Percentiles rank a stretch among this genome's conserved stretches.
Conservation (phyloP, 2,888 invertebrate species). For the Axea sp. region DNA sequence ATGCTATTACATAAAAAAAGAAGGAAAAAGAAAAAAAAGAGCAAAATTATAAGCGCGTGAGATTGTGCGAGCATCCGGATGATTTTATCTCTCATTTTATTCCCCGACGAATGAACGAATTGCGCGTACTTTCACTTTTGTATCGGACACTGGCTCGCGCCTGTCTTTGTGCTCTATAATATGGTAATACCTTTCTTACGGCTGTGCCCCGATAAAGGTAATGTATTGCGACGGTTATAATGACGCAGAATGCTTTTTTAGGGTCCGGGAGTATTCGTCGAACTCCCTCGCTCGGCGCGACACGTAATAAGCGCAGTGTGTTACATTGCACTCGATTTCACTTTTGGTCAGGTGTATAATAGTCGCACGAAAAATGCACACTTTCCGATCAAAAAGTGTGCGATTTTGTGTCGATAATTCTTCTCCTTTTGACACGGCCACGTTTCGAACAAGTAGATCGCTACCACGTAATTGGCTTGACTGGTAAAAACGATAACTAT, state of each 20-base stretch:
- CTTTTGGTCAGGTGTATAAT: conserved; percentile 43
- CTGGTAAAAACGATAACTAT: conserved; percentile 8
- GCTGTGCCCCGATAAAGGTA: conserved; percentile 52
- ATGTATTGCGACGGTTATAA: conserved; percentile 51
- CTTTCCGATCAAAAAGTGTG: conserved; percentile 14
- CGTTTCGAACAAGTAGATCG: neutral
- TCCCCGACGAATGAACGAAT: conserved; percentile 64
- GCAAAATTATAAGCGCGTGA: conserved; percentile 22
- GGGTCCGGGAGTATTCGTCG: conserved; percentile 51
- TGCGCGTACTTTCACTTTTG: conserved; percentile 71
- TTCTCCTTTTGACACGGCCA: neutral
- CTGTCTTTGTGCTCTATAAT: conserved; percentile 56
- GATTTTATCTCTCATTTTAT: conserved; percentile 62
- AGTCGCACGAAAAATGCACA: conserved; percentile 7
- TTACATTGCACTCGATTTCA: conserved; percentile 58
- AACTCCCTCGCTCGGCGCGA: conserved; percentile 37
- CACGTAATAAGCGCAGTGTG: conserved; percentile 52
- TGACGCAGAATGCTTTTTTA: conserved; percentile 56
- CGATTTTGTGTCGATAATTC: conserved; percentile 19
- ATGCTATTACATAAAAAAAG: conserved; percentile 49
- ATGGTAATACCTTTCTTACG: conserved; percentile 57
- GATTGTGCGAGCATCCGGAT: conserved; percentile 59
- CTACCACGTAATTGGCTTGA: conserved; percentile 6
- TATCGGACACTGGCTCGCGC: conserved; percentile 56
- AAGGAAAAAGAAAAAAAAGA: neutral